Base-by-base conservation (phyloP, 2,113 vertebrate species). In the Tachuris rubrigastra region DNA sequence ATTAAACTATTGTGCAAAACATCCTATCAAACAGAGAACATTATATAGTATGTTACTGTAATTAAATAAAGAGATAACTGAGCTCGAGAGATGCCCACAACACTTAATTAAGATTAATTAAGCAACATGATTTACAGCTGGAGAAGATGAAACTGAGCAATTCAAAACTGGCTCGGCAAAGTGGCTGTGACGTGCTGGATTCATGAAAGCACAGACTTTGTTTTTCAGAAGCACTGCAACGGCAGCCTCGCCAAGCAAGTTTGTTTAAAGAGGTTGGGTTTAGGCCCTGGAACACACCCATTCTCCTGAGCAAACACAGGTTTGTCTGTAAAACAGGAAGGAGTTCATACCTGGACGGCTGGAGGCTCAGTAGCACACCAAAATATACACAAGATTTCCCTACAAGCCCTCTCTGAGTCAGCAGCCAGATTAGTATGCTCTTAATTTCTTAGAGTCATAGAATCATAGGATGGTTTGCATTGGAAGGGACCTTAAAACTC, bases 91-190 rank as follows among this genome's bases (percentile, higher is more conserved):
- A 94, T 94, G 92, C 89, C 85, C 28, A 8, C 84, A 94, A 69
- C 83, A 81, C 71, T 94, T 96, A 90, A 97, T 96, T 95, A 91
- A 74, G 94, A 95, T 93, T 95, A 97, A 97, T 96, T 97, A 97
- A 85, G 63, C 79, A 77, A 41, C 65, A 28, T 66, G 87, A 95
- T 87, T 93, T 96, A 85, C 89, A 96, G 91, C 92, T 94, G 95
- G 90, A 78, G 73, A 92, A 87, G 85, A 87, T 80, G 60, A 89
- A 90, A 90, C 56, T 22, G 71, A 89, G 74, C 59, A 35, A 72
- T 92, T 69, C 62, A 72, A 50, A 81, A 42, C 66, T 85, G 93
- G 91, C 58, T 89, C 50, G 10, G 37, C 39, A 24, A 31, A 84
- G 69, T 14, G 31, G 78, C 42, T 94, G 76, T 14, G 73, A 60